Base-by-base conservation (phyloP, 2,888 invertebrate species). In the Blastobasis adustella region DNA sequence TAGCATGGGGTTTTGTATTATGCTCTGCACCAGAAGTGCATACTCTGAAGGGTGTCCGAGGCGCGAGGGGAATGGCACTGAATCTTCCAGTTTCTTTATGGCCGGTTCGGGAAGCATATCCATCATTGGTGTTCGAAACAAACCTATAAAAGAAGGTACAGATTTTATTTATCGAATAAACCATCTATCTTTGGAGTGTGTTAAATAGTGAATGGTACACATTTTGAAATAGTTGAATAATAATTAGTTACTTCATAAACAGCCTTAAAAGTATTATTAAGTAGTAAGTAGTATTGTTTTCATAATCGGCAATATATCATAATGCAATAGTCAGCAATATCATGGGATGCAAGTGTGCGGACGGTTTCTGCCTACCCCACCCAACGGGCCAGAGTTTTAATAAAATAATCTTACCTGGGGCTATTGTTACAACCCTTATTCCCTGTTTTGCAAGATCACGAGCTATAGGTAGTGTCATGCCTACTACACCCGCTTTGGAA, bases 381-480 rank as follows among this genome's bases (percentile, higher is more conserved):
- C 23, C 3, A 3, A 23, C 23, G 3, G 23, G 3, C 23, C 3
- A 23, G 23, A 23, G 23, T 1, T 23, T 2, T 23, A 23, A 1
- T 23, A 23, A 40, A 40, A 40, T 40, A 1, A 6, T 56, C 49
- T 59, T 71, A 90, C 95, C 95, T 59, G 96, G 96, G 4, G 95
- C 95, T 65, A 96, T 93, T 0, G 95, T 93, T 50, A 93, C 92
- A 5, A 95, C 93, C 57, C 96, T 87, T 55, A 97, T 96, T 49
- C 96, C 96, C 64, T 93, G 92, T 37, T 90, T 87, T 43, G 94
- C 90, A 37, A 99, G 89, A 82, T 99, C 99, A 58, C 99, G 91
- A 2, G 99, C 98, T 55, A 99, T 89, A 0, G 99, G 98, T 58
- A 99, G 83, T 0, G 99, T 99, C 97, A 99, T 98, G 5, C 95